phyloP scores from a whole-genome alignment of 2,888 invertebrate species.

The Tholera decimalis region DNA sequence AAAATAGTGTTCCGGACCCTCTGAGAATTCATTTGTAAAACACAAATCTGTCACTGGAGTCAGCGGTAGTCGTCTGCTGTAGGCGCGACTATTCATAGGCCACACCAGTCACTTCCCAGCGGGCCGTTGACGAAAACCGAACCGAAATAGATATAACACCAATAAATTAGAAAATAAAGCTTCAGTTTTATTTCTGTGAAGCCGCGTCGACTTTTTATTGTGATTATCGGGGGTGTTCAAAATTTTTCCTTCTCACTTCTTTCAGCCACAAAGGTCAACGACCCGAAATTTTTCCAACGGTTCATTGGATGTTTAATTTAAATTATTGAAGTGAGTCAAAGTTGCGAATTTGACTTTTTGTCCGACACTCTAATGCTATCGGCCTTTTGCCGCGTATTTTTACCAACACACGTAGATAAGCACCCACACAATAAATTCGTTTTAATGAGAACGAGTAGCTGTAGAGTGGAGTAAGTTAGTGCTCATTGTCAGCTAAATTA shows the following conservation, averaged over 20 bases:
- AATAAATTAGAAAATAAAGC: slow-evolving; percentile 87
- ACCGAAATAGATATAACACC: slow-evolving; percentile 85
- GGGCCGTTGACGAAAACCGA: slow-evolving; percentile 82
- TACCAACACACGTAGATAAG: slow-evolving; percentile 58
- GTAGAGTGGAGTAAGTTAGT: slow-evolving; percentile 62
- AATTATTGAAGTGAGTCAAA: slow-evolving; percentile 74
- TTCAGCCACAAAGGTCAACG: slow-evolving; percentile 73
- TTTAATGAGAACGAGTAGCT: slow-evolving; percentile 60
- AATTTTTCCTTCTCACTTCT: slow-evolving; percentile 67
- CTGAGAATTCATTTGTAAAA: slow-evolving; percentile 82
- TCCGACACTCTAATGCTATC: slow-evolving; percentile 55
- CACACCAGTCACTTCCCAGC: slow-evolving; percentile 71
- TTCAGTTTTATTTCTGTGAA: slow-evolving; percentile 79
- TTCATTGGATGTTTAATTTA: slow-evolving; percentile 78
- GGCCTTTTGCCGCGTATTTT: slow-evolving; percentile 65
- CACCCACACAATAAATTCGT: slow-evolving; percentile 62
- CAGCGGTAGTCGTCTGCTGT: slow-evolving; percentile 76
- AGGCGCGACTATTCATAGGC: slow-evolving; percentile 84
- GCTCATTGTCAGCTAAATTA: slow-evolving; percentile 66
- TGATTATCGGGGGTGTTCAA: slow-evolving; percentile 81
- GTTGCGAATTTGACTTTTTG: slow-evolving; percentile 61
- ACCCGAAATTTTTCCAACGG: slow-evolving; percentile 82
- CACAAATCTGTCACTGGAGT: slow-evolving; percentile 88
- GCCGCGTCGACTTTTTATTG: slow-evolving; percentile 79
- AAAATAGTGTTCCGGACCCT: slow-evolving; percentile 76